A percentile compares a stretch with the other conserved stretches of the same genome.
Evolutionary conservation across 2,113 vertebrate genomes (phyloP).

Genomic region (Saimiri boliviensis): DNA sequence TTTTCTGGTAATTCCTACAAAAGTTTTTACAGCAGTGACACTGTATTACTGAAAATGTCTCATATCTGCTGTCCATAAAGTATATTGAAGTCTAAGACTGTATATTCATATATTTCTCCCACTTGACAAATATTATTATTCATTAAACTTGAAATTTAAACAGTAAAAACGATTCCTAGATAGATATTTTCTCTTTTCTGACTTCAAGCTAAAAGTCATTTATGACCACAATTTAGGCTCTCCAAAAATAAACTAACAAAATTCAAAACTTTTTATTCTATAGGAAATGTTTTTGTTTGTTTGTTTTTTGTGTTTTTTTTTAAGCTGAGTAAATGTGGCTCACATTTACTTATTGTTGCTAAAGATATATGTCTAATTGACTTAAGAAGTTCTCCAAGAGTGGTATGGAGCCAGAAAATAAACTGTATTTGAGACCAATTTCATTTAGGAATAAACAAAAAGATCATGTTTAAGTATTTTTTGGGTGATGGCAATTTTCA

Average conservation of each 20-base stretch:
- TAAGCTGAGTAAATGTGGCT: neutral
- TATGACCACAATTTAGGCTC: conserved; percentile 24
- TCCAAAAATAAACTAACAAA: conserved; percentile 66
- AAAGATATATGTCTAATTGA: conserved; percentile 58
- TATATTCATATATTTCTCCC: conserved; percentile 15
- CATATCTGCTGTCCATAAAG: neutral
- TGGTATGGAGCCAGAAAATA: conserved; percentile 31
- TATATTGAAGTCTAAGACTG: conserved; percentile 1
- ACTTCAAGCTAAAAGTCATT: conserved; percentile 48
- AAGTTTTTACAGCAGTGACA: neutral
- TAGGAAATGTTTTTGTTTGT: neutral
- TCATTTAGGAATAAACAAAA: conserved; percentile 23
- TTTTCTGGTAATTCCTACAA: neutral
- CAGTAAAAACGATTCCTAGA: conserved; percentile 24
- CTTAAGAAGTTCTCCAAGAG: conserved; percentile 25
- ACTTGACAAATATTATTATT: conserved; percentile 52
- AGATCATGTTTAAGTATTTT: neutral
- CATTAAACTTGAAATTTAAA: conserved; percentile 51
- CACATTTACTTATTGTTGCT: conserved; percentile 26
- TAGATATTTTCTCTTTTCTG: neutral
- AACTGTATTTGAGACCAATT: neutral
- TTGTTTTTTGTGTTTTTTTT: neutral
- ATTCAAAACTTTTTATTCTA: conserved; percentile 45
- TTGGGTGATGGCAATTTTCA: neutral
- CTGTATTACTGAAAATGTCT: neutral